Conservation (phyloP, 2,113 vertebrate species). For the Seriola dumerili region DNA sequence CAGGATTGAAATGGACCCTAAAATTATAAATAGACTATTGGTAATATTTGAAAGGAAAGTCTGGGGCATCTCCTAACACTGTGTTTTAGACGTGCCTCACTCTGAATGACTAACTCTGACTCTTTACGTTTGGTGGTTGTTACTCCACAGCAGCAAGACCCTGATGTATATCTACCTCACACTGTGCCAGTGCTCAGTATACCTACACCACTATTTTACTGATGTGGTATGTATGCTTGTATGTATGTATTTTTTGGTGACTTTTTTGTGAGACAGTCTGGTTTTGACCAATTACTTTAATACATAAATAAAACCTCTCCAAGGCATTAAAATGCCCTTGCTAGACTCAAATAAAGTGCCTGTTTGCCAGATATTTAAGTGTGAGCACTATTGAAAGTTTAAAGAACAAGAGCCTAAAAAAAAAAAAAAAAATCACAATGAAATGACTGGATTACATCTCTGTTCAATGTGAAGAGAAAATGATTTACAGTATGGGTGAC, state of each 20-base stretch:
- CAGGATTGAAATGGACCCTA: constrained; percentile 52
- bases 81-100: not conserved
- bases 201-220: too few relatives aligned
- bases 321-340: too few relatives aligned
- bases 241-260: too few relatives aligned
- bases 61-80: not conserved
- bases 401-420: not conserved
- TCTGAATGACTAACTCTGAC: not conserved
- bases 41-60: not conserved
- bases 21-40: not conserved
- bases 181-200: too few relatives aligned
- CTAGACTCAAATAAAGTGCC: not conserved
- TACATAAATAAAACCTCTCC: too few relatives aligned
- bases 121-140: not conserved
- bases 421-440: too few relatives aligned
- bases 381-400: not conserved
- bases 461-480: not conserved
- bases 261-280: too few relatives aligned
- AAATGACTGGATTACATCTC: not conserved
- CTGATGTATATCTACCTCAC: not conserved
- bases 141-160: not conserved
- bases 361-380: not conserved
- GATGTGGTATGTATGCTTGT: too few relatives aligned
- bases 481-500: not conserved
- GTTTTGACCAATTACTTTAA: too few relatives aligned